Percentiles rank a stretch among this genome's conserved stretches.
phyloP scores from a whole-genome alignment of 2,888 invertebrate genomes.

The Brenthis hecate region DNA sequence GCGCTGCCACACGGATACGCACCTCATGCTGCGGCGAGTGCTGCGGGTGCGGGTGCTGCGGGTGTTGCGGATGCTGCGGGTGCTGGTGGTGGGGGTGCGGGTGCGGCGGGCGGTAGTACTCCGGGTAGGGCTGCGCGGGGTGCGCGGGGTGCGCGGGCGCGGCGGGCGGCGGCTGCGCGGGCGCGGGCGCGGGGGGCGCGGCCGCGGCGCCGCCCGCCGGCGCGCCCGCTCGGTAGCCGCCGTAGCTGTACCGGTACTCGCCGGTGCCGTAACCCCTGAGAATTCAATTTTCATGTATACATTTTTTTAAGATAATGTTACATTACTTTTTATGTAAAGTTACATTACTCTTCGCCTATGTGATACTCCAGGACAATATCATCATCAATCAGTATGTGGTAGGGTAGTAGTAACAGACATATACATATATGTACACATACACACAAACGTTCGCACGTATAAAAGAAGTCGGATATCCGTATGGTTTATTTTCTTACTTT shows the following conservation, averaged over 20 bases:
- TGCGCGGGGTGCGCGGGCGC: constrained; percentile 59
- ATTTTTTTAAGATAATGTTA: too few species aligned
- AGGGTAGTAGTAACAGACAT: too few species aligned
- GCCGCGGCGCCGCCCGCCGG: constrained; percentile 54
- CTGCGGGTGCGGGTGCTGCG: constrained; percentile 48
- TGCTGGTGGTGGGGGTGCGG: constrained; percentile 55
- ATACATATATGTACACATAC: too few species aligned
- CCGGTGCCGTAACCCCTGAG: constrained; percentile 63
- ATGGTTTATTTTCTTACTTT: background rate
- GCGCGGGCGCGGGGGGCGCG: constrained; percentile 59
- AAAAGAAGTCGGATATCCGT: too few species aligned
- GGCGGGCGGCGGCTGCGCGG: constrained; percentile 63
- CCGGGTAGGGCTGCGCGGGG: constrained; percentile 67
- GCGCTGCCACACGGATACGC: constrained; percentile 32
- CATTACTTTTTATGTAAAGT: too few species aligned
- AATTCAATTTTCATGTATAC: background rate
- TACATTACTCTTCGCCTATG: too few species aligned
- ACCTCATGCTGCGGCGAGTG: constrained; percentile 62
- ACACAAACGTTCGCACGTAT: too few species aligned
- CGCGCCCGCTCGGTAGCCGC: constrained; percentile 66
- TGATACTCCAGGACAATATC: too few species aligned
- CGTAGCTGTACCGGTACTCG: constrained; percentile 60
- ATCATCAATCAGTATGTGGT: too few species aligned
- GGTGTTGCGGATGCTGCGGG: constrained; percentile 50
- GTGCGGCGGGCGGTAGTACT: constrained; percentile 70